These are phyloP conservation scores for Strigamia crassipes DNA, from an alignment of 2,888 invertebrate genomes.

Conservation along the genomic window DNA sequence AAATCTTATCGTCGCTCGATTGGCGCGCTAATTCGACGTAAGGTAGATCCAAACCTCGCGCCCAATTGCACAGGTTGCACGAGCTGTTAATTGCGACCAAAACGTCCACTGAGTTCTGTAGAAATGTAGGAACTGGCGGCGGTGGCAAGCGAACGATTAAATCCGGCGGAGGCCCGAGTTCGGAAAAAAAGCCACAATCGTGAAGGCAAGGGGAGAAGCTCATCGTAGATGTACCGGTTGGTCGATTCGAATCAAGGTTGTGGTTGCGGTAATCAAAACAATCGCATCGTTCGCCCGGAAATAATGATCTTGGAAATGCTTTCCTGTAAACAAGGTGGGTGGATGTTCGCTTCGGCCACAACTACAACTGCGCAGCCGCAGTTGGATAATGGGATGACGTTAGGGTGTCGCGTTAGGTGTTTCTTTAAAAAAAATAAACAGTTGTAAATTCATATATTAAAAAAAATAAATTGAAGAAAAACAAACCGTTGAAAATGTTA, in stretches of 20 bases:
- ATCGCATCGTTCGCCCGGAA: neutral
- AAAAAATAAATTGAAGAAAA: too few species aligned
- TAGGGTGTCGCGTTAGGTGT: too few species aligned
- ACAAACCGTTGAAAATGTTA: too few species aligned
- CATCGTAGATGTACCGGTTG: neutral
- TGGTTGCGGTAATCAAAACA: neutral
- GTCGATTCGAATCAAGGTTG: neutral
- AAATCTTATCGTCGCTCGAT: slow-evolving; percentile 49
- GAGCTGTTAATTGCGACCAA: slow-evolving; percentile 48
- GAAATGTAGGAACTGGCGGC: slow-evolving; percentile 49
- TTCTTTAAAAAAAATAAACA: too few species aligned
- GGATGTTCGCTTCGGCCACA: neutral
- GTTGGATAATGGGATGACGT: neutral
- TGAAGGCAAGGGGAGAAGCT: slow-evolving; percentile 45
- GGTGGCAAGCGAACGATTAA: slow-evolving; percentile 48
- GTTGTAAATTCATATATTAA: too few species aligned
- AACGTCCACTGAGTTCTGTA: slow-evolving; percentile 48
- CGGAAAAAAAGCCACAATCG: slow-evolving; percentile 48
- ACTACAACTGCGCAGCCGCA: neutral
- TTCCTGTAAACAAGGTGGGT: neutral
- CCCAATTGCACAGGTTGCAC: slow-evolving; percentile 50
- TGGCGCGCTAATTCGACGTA: slow-evolving; percentile 47
- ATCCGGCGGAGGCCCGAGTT: slow-evolving; percentile 49
- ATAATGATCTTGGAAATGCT: neutral
- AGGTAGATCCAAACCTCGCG: slow-evolving; percentile 48